Percentiles rank a stretch among this genome's conserved stretches.
Evolutionary conservation across 2,888 invertebrate genomes (phyloP).

Genomic region (Drosophila monieri): DNA sequence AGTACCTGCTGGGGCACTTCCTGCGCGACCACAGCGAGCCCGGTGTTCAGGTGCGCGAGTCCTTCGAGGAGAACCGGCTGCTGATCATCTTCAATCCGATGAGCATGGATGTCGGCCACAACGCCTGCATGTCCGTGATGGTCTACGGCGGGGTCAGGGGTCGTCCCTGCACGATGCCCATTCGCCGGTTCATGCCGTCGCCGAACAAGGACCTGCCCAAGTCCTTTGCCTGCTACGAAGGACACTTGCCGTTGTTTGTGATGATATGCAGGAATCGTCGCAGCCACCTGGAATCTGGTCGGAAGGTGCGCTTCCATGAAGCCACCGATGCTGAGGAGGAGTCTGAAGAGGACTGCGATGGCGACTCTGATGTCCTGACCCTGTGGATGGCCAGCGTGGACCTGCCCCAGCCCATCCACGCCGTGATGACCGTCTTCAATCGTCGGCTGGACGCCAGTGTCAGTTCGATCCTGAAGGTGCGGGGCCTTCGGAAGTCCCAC

Average conservation of each 20-base stretch:
- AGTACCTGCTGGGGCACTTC: slow-evolving; percentile 40
- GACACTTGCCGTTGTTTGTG: slow-evolving; percentile 51
- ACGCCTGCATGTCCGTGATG: slow-evolving; percentile 50
- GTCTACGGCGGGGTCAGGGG: slow-evolving; percentile 17
- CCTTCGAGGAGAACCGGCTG: slow-evolving; percentile 31
- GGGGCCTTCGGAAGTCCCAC: slow-evolving; percentile 41
- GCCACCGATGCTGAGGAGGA: neutral
- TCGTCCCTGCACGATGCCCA: neutral
- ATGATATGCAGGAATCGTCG: slow-evolving; percentile 47
- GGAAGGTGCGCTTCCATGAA: neutral
- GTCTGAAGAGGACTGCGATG: neutral
- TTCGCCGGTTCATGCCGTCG: neutral
- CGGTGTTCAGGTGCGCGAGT: slow-evolving; percentile 22
- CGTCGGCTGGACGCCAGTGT: slow-evolving; percentile 47
- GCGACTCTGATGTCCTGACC: slow-evolving; percentile 31
- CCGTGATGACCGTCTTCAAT: slow-evolving; percentile 49
- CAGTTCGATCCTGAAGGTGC: slow-evolving; percentile 37
- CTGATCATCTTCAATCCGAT: slow-evolving; percentile 43
- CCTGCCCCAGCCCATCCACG: slow-evolving; percentile 27
- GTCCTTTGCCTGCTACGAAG: neutral
- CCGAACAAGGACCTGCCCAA: slow-evolving; percentile 19
- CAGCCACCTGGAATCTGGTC: neutral
- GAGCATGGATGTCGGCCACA: slow-evolving; percentile 20
- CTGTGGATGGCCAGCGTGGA: slow-evolving; percentile 53
- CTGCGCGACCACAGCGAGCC: slow-evolving; percentile 20